These are phyloP conservation scores for Pyrocephalus nanus DNA, from an alignment of 2,797 vertebrate species.

Conservation along the genomic window DNA sequence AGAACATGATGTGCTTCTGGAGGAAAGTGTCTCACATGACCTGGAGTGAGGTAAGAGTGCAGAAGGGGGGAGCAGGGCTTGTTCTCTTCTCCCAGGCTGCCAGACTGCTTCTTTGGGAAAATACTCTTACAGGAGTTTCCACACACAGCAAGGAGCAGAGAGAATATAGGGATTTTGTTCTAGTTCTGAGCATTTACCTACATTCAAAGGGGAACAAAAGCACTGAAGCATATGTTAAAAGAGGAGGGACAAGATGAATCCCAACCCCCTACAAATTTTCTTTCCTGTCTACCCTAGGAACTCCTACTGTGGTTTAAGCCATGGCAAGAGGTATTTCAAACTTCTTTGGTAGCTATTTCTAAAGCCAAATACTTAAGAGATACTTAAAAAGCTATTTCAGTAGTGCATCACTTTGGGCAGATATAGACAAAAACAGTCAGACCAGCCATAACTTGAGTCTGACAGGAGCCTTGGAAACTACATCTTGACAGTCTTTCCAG, in stretches of 20 bases:
- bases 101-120: slow-evolving; percentile 23
- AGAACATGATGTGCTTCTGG: not conserved
- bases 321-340: not conserved
- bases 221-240: not conserved
- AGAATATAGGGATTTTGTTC: not conserved
- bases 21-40: slow-evolving; percentile 24
- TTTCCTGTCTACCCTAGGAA: not conserved
- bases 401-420: not conserved
- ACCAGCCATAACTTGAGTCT: not conserved
- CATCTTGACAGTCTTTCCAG: not conserved
- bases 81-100: not conserved
- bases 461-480: not conserved
- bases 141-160: not conserved
- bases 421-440: not conserved
- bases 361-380: not conserved
- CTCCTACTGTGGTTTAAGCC: not conserved
- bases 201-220: not conserved
- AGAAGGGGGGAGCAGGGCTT: not conserved
- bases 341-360: not conserved
- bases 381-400: not conserved
- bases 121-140: not conserved
- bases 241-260: not conserved
- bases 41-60: slow-evolving; percentile 37
- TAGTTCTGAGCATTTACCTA: not conserved
- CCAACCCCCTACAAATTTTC: not conserved